A percentile compares a stretch with the other conserved stretches of the same genome.
Evolutionary conservation across 2,113 vertebrate species (phyloP).

Genomic region (Corythoichthys haematopterus): DNA sequence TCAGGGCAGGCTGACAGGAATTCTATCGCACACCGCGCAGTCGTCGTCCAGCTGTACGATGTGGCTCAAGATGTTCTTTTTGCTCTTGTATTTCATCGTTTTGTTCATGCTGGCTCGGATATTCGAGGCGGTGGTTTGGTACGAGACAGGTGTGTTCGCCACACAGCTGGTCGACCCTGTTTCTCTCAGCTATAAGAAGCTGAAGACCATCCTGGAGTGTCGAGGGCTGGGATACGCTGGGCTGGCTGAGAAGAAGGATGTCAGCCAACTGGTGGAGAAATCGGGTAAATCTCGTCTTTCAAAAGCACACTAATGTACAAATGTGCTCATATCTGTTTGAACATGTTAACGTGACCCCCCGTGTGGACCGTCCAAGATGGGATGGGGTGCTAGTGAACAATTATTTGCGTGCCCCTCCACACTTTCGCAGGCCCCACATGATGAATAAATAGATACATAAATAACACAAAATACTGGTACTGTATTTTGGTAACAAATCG

Average conservation of each 20-base stretch:
- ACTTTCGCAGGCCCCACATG: too few relatives aligned
- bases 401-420: too few relatives aligned
- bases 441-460: too few relatives aligned
- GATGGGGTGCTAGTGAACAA: too few relatives aligned
- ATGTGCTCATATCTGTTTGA: too few relatives aligned
- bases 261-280: constrained; percentile 87
- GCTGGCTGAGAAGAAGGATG: constrained; percentile 87
- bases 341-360: too few relatives aligned
- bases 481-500: too few relatives aligned
- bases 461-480: too few relatives aligned
- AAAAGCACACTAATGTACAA: too few relatives aligned
- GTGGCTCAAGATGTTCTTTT: constrained; percentile 92
- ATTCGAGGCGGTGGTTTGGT: constrained; percentile 93
- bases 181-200: constrained; percentile 85
- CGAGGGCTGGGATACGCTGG: constrained; percentile 87
- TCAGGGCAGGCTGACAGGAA: background rate
- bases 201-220: constrained; percentile 90
- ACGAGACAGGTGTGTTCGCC: constrained; percentile 89
- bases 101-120: constrained; percentile 87
- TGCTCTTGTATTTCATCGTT: constrained; percentile 88
- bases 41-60: constrained; percentile 65
- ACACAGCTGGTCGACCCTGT: constrained; percentile 93
- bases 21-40: background rate
- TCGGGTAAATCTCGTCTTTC: constrained; percentile 71
- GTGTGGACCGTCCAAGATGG: too few relatives aligned